Evolutionary conservation across 2,888 invertebrate species (phyloP).

Genomic region (Macaria notata): DNA sequence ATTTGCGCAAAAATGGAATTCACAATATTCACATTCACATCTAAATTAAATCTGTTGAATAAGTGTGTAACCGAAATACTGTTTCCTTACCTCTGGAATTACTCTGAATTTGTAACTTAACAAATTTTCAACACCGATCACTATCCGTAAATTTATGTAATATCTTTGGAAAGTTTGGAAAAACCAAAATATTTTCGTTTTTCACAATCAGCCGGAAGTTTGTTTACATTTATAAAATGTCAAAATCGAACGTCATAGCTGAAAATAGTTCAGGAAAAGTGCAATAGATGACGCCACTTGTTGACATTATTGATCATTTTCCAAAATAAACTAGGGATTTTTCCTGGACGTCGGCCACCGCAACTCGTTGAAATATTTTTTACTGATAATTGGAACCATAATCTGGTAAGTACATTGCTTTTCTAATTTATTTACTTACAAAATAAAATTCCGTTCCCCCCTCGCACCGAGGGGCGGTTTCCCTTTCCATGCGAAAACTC

Average conservation of each 20-base stretch:
- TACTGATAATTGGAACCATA: slow-evolving; percentile 42
- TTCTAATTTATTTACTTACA: slow-evolving; percentile 44
- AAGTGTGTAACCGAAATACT: too few species aligned
- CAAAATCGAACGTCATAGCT: slow-evolving; percentile 37
- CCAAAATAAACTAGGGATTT: slow-evolving; percentile 77
- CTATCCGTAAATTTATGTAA: neutral
- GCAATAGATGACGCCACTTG: slow-evolving; percentile 59
- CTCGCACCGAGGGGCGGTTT: slow-evolving; percentile 74
- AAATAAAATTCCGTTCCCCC: slow-evolving; percentile 63
- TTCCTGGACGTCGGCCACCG: slow-evolving; percentile 55
- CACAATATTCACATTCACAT: too few species aligned
- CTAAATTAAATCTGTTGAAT: too few species aligned
- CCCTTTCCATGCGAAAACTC: slow-evolving; percentile 76
- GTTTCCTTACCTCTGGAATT: too few species aligned
- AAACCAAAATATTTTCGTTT: slow-evolving; percentile 10
- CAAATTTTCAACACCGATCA: too few species aligned
- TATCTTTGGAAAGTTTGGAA: neutral
- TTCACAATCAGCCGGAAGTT: slow-evolving; percentile 32
- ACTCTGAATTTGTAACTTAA: too few species aligned
- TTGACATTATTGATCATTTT: slow-evolving; percentile 74
- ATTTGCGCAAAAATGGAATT: too few species aligned
- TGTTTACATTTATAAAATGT: slow-evolving; percentile 57
- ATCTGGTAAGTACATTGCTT: slow-evolving; percentile 58
- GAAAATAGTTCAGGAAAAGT: slow-evolving; percentile 53
- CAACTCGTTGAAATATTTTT: slow-evolving; percentile 46